Base-by-base conservation (phyloP, 2,797 vertebrate species). In the Pteropus rufus region DNA sequence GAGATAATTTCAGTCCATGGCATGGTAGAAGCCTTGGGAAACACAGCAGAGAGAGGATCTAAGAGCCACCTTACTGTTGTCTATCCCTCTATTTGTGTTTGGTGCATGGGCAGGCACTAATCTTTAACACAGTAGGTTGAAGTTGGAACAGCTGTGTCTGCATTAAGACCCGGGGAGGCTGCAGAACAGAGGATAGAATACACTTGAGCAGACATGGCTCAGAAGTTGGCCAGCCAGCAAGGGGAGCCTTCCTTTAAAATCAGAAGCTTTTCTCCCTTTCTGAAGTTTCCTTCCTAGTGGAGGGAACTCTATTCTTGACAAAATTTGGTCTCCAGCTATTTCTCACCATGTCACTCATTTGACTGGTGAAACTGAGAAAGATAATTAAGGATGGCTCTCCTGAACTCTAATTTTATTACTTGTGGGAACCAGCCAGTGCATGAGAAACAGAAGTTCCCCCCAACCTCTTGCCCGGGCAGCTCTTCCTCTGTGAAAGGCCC, bases 41-140 rank as follows among this genome's bases (percentile, higher is more conserved):
- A 80, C 84, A 56, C 95, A 95, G 93, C 92, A 85, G 92, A 96
- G 54, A 96, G 65, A 69, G 34, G 39, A 58, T 56, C 87, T 95
- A 93, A 95, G 92, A 97, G 73, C 67, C 46, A 3, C 92, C 92
- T 92, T 92, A 49, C 90, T 56, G 34, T 24, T 16, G 4, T 60
- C 24, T 2, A 85, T 65, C 93, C 94, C 36, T 67, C 52, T 84
- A 69, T 95, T 82, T 96, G 84, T 0, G 31, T 82, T 84, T 77
- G 80, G 90, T 44, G 44, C 92, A 79, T 44, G 44, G 87, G 87
- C 23, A 26, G 83, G 84, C 62, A 90, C 92, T 81, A 72, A 34
- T 92, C 90, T 97, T 94, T 85, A 93, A 89, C 94, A 56, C 95
- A 94, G 95, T 76, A 70, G 95, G 92, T 83, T 95, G 46, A 75